Evolutionary conservation across 2,797 vertebrate species (phyloP).

Genomic region (Poeciliopsis infans): DNA sequence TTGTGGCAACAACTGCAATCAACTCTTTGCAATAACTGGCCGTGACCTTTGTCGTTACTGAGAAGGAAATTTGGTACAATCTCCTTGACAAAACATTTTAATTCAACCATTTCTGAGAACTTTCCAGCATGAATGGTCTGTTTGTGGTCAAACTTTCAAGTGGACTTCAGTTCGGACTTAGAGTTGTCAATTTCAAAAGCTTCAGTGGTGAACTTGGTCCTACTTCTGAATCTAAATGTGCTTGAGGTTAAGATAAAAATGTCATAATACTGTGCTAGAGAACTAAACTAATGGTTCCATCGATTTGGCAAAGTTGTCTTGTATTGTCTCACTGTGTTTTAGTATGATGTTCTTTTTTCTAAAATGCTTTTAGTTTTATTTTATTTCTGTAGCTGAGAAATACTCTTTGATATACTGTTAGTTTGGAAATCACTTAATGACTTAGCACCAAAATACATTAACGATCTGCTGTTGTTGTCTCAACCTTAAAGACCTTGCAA

Average conservation of each 20-base stretch:
- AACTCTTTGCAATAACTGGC: not conserved
- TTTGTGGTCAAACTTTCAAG: not conserved
- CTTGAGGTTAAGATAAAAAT: not conserved
- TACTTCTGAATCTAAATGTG: not conserved
- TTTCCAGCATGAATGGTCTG: not conserved
- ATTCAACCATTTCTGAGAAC: not conserved
- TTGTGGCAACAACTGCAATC: not conserved
- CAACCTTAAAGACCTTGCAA: no score
- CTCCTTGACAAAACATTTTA: not conserved
- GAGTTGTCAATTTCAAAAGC: not conserved
- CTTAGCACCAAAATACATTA: not conserved
- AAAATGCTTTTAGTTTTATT: not conserved
- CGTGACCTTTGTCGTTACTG: not conserved
- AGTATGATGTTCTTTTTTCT: not conserved
- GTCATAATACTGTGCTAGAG: not conserved
- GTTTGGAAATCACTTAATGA: not conserved
- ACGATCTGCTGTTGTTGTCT: not conserved
- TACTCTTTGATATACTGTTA: no score
- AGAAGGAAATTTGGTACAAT: not conserved
- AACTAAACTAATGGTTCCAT: not conserved
- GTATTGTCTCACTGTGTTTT: not conserved
- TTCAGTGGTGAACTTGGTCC: not conserved
- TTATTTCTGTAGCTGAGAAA: no score
- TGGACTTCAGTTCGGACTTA: not conserved
- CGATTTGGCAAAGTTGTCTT: not conserved